Evolutionary conservation across 2,113 vertebrate genomes (phyloP).

Genomic region (Boleophthalmus pectinirostris): DNA sequence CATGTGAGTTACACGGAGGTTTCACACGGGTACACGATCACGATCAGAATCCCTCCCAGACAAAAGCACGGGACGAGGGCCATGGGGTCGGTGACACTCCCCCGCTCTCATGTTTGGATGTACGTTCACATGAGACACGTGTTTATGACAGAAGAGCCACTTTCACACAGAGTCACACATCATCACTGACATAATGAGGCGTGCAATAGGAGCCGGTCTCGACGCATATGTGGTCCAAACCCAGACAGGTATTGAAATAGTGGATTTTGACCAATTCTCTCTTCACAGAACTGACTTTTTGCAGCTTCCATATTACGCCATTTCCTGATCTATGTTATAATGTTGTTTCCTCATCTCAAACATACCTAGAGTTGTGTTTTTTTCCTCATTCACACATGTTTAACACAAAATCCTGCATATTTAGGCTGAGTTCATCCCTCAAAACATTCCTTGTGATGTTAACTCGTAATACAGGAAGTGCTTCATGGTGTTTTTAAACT

Average conservation of each 20-base stretch:
- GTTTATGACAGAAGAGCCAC: neutral
- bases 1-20: neutral
- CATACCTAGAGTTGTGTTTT: neutral
- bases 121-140: neutral
- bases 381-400: no score
- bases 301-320: neutral
- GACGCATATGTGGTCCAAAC: neutral
- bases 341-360: neutral
- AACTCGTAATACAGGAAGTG: no score
- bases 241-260: neutral
- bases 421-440: no score
- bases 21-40: neutral
- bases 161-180: neutral
- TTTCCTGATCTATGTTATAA: neutral
- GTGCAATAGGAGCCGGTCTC: neutral
- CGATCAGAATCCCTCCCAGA: neutral
- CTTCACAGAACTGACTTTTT: neutral
- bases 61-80: neutral
- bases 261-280: no score
- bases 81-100: neutral
- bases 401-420: no score
- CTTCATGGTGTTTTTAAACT: no score
- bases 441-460: no score
- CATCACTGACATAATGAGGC: conserved; percentile 4
- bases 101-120: conserved; percentile 1